A percentile compares a stretch with the other conserved stretches of the same genome.
These are phyloP conservation scores for Carapus acus DNA, from an alignment of 2,797 vertebrate genomes.

Conservation along the genomic window DNA sequence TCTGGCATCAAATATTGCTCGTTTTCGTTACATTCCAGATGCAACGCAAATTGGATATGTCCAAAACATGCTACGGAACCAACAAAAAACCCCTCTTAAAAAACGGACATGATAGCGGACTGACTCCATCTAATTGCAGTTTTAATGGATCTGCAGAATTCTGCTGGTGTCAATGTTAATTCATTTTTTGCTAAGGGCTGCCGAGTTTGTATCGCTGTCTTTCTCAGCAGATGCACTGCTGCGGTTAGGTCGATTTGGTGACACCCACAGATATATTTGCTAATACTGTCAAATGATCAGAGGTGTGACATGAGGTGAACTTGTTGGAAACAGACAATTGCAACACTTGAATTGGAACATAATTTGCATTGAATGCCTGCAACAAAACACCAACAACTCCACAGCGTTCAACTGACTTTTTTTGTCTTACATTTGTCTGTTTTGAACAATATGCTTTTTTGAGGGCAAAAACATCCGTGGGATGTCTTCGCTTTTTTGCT, in stretches of 20 bases:
- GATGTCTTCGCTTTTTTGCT: conserved; percentile 43
- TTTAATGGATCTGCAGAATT: conserved; percentile 17
- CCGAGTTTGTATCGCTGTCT: not conserved
- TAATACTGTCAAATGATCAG: conserved; percentile 30
- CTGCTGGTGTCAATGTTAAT: conserved; percentile 30
- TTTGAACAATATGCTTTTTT: conserved; percentile 38
- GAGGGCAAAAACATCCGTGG: conserved; percentile 17
- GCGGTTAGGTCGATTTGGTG: conserved; percentile 12
- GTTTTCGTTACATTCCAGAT: conserved; percentile 7
- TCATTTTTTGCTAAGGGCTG: conserved; percentile 47
- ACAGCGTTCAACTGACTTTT: conserved; percentile 1
- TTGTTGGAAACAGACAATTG: conserved; percentile 55
- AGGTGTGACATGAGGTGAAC: conserved; percentile 20
- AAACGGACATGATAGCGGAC: conserved; percentile 7
- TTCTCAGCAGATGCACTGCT: not conserved
- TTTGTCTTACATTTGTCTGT: conserved; percentile 30
- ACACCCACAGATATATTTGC: conserved; percentile 16
- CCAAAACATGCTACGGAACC: conserved; percentile 20
- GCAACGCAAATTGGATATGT: not conserved
- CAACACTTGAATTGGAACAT: conserved; percentile 3
- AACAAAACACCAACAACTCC: not conserved
- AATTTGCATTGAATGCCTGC: not conserved
- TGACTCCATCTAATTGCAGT: conserved; percentile 10
- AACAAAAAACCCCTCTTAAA: conserved; percentile 8
- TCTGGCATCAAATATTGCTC: conserved; percentile 24